Conservation (phyloP, 2,888 invertebrate genomes). For the Panopea generosa region DNA sequence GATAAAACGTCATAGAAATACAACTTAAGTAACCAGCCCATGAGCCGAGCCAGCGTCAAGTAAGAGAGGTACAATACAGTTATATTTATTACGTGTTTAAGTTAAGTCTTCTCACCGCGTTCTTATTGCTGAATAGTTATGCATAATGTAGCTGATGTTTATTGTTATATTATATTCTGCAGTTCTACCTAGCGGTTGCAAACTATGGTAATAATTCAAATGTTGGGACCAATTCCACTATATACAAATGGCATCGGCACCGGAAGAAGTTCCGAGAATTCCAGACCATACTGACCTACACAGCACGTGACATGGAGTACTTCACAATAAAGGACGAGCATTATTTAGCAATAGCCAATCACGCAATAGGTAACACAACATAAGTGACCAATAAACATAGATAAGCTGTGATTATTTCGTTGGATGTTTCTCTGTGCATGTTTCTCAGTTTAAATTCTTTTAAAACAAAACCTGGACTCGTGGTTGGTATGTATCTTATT, state of each 20-base stretch:
- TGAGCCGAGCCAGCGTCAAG: too few species aligned
- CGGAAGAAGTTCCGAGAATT: slow-evolving; percentile 77
- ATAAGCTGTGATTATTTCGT: neutral
- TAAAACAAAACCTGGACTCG: too few species aligned
- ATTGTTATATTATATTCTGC: slow-evolving; percentile 23
- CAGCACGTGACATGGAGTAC: slow-evolving; percentile 82
- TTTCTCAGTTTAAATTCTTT: too few species aligned
- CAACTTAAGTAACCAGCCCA: too few species aligned
- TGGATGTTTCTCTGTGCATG: neutral
- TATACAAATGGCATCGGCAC: slow-evolving; percentile 80
- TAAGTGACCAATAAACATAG: too few species aligned
- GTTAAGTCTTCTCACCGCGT: too few species aligned
- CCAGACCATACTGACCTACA: slow-evolving; percentile 80
- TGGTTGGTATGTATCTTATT: too few species aligned
- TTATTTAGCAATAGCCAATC: slow-evolving; percentile 83
- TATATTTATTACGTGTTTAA: too few species aligned
- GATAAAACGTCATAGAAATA: too few species aligned
- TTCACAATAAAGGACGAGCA: slow-evolving; percentile 78
- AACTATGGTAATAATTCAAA: slow-evolving; percentile 78
- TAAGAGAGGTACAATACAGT: too few species aligned
- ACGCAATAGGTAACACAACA: slow-evolving; percentile 81
- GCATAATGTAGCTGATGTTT: too few species aligned
- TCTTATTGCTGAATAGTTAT: too few species aligned
- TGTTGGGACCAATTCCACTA: slow-evolving; percentile 76
- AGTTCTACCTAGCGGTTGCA: slow-evolving; percentile 84